Conservation (phyloP, 2,797 vertebrate genomes). For the Okamejei kenojei region DNA sequence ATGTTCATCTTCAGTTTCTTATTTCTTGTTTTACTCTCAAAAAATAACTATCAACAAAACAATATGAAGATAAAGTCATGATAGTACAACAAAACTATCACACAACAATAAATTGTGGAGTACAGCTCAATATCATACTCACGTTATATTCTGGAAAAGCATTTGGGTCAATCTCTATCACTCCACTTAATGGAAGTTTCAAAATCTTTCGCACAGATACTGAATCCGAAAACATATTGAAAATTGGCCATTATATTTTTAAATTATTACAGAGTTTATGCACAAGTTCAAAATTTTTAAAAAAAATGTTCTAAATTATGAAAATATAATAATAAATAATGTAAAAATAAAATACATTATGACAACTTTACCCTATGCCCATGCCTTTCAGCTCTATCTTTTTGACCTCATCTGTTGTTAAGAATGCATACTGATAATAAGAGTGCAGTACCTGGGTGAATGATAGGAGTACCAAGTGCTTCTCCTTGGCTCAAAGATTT, state of each 20-base stretch:
- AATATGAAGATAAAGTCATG: background rate
- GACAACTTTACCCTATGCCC: background rate
- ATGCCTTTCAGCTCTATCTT: background rate
- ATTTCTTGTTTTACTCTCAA: constrained; percentile 43
- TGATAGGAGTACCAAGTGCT: background rate
- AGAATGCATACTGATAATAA: background rate
- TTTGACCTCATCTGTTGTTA: background rate
- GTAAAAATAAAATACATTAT: background rate
- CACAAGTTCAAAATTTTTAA: background rate
- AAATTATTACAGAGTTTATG: background rate
- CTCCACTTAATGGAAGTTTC: constrained; percentile 35
- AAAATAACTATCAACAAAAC: constrained; percentile 40
- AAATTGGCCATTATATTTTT: background rate
- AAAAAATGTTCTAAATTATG: background rate
- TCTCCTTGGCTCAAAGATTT: background rate
- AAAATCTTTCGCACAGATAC: constrained; percentile 36
- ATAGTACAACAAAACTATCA: background rate
- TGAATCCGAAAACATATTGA: constrained; percentile 36
- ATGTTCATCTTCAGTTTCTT: constrained; percentile 41
- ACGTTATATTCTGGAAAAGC: constrained; percentile 40
- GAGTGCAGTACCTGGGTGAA: background rate
- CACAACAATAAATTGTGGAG: background rate
- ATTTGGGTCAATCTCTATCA: constrained; percentile 41
- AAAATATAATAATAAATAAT: background rate
- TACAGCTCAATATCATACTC: background rate